Percentiles rank a stretch among this genome's conserved stretches.
Evolutionary conservation across 2,113 vertebrate species (phyloP).

Genomic region (Elephantulus edwardii): DNA sequence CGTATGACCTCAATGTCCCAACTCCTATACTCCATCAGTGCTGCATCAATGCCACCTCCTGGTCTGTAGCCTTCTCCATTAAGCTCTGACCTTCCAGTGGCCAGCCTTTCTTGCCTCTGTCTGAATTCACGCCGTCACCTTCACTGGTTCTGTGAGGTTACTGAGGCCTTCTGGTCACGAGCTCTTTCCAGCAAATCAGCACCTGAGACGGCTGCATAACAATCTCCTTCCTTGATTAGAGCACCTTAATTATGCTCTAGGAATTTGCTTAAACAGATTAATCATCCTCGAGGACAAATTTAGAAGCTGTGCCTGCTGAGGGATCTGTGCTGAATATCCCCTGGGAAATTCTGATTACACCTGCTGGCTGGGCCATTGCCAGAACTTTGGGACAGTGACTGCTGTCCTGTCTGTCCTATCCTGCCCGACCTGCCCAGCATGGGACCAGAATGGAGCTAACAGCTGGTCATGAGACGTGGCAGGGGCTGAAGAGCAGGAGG

Average conservation of each 20-base stretch:
- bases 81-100: fast-evolving
- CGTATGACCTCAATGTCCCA: background rate
- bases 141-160: slow-evolving; percentile 46
- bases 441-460: background rate
- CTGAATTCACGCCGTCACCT: slow-evolving; percentile 36
- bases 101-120: background rate
- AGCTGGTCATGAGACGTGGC: background rate
- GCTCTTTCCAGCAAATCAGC: slow-evolving; percentile 57
- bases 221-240: slow-evolving; percentile 78
- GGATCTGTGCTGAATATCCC: slow-evolving; percentile 64
- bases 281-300: slow-evolving; percentile 76
- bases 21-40: no score
- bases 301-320: slow-evolving; percentile 68
- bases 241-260: slow-evolving; percentile 75
- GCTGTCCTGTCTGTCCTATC: fast-evolving
- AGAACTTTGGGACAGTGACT: background rate
- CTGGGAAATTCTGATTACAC: slow-evolving; percentile 56
- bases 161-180: slow-evolving; percentile 61
- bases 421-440: fast-evolving
- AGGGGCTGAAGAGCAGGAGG: background rate
- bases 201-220: slow-evolving; percentile 53
- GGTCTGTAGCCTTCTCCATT: background rate
- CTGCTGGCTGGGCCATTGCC: background rate
- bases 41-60: fast-evolving
- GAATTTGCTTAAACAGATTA: slow-evolving; percentile 80